phyloP scores from a whole-genome alignment of 2,113 vertebrate species.

The Oreocharis arfaki region DNA sequence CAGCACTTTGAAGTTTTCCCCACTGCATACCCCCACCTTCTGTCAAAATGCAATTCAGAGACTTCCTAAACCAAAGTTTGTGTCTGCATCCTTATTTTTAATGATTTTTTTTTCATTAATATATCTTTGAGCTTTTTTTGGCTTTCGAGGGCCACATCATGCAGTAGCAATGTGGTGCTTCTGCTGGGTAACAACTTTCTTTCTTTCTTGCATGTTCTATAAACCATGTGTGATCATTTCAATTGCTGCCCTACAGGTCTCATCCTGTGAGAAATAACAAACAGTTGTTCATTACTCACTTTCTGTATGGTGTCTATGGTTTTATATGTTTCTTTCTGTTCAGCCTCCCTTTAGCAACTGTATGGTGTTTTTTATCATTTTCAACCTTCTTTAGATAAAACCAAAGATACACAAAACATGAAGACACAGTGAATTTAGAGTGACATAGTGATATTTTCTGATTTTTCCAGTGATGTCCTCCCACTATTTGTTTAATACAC shows the following conservation, averaged over 20 bases:
- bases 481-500: not conserved
- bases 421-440: not conserved
- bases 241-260: not conserved
- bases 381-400: not conserved
- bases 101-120: not conserved
- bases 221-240: not conserved
- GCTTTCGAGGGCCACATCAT: not conserved
- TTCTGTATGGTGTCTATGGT: not conserved
- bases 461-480: not conserved
- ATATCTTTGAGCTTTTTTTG: not conserved
- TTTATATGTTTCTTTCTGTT: not conserved
- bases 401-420: not conserved
- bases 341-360: not conserved
- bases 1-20: not conserved
- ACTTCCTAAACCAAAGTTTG: not conserved
- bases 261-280: not conserved
- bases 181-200: not conserved
- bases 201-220: not conserved
- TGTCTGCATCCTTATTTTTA: not conserved
- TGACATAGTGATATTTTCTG: not conserved
- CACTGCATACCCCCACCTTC: not conserved
- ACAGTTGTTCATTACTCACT: not conserved
- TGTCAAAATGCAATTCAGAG: not conserved
- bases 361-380: not conserved
- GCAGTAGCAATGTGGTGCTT: not conserved